Evolutionary conservation across 2,797 vertebrate species (phyloP).

Genomic region (Apogon talboti): DNA sequence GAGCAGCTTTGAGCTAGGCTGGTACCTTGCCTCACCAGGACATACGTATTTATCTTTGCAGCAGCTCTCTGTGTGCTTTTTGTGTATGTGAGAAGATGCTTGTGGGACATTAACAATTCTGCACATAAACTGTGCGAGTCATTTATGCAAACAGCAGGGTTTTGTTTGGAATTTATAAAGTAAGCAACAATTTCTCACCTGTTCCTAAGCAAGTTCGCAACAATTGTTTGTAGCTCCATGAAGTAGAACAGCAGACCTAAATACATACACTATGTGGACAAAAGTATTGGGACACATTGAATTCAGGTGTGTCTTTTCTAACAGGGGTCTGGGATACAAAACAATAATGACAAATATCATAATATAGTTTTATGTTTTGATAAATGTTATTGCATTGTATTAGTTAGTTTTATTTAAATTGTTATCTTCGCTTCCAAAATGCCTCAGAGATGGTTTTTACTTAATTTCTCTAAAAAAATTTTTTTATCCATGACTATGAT

Average conservation of each 20-base stretch:
- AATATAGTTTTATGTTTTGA: too few relatives aligned
- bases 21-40: slow-evolving; percentile 17
- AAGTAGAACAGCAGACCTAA: slow-evolving; percentile 35
- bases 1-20: slow-evolving; percentile 40
- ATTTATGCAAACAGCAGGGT: slow-evolving; percentile 39
- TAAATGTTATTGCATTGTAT: too few relatives aligned
- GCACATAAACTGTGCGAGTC: slow-evolving; percentile 49
- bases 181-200: slow-evolving; percentile 64
- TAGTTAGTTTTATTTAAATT: too few relatives aligned
- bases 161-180: slow-evolving; percentile 43
- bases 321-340: too few relatives aligned
- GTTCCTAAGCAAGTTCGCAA: slow-evolving; percentile 42
- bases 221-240: slow-evolving; percentile 23
- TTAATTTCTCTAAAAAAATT: too few relatives aligned
- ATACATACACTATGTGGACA: background rate
- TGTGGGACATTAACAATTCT: slow-evolving; percentile 46
- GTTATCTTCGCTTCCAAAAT: too few relatives aligned
- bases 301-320: too few relatives aligned
- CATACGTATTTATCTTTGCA: slow-evolving; percentile 47
- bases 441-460: too few relatives aligned
- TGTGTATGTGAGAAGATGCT: slow-evolving; percentile 26
- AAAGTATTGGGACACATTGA: too few relatives aligned
- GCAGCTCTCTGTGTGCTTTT: slow-evolving; percentile 26
- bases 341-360: too few relatives aligned
- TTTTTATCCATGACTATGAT: too few relatives aligned